These are phyloP conservation scores for Probaryconus sp. DNA, from an alignment of 1,140 invertebrate species.

Conservation along the genomic window DNA sequence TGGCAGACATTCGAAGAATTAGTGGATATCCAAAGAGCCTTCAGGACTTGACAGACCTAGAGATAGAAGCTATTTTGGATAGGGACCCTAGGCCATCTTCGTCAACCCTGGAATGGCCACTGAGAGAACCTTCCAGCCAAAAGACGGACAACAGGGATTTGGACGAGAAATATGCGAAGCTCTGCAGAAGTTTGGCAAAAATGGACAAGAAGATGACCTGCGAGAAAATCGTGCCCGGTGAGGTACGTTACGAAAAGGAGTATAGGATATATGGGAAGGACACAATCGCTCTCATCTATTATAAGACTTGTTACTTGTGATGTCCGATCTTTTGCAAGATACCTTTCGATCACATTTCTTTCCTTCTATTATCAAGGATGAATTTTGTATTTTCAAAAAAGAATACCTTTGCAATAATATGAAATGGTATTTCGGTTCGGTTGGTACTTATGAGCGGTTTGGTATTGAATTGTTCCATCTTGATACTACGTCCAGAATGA, in stretches of 20 bases:
- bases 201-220: constrained; percentile 47
- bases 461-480: constrained; percentile 12
- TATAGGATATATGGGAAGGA: constrained; percentile 77
- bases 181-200: constrained; percentile 66
- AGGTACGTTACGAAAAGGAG: constrained; percentile 76
- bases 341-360: not conserved
- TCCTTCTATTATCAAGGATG: not conserved
- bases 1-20: constrained; percentile 56
- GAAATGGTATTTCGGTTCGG: not conserved
- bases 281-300: constrained; percentile 76
- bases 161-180: constrained; percentile 65
- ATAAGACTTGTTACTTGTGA: constrained; percentile 78
- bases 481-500: not conserved
- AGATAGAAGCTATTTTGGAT: constrained; percentile 68
- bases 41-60: constrained; percentile 71
- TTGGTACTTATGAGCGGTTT: constrained; percentile 35
- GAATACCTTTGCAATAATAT: not conserved
- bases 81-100: constrained; percentile 59
- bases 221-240: constrained; percentile 69
- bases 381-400: constrained; percentile 10
- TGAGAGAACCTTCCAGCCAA: not conserved
- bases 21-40: constrained; percentile 69
- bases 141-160: constrained; percentile 41
- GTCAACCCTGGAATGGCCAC: constrained; percentile 10
- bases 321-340: constrained; percentile 48